These are phyloP conservation scores for Sylvilagus floridanus DNA, from an alignment of 2,797 vertebrate genomes.

Conservation along the genomic window DNA sequence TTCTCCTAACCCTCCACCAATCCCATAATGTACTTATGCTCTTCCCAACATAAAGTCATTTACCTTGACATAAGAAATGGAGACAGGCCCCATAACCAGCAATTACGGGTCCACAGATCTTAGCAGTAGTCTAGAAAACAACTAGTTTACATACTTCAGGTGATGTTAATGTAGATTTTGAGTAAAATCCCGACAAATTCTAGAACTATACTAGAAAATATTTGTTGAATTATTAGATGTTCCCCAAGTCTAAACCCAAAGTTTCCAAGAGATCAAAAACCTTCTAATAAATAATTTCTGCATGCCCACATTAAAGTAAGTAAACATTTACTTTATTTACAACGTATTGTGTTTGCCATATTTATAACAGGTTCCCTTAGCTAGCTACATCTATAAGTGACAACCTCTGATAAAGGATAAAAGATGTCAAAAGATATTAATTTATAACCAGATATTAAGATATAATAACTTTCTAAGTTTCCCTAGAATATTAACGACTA, in stretches of 20 bases:
- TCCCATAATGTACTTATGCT: not conserved
- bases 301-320: not conserved
- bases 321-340: not conserved
- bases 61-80: not conserved
- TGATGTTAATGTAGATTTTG: not conserved
- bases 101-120: not conserved
- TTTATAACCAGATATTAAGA: not conserved
- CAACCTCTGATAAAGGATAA: not conserved
- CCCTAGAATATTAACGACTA: not conserved
- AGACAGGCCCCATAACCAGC: not conserved
- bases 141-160: not conserved
- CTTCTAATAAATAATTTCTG: not conserved
- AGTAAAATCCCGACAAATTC: not conserved
- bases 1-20: not conserved
- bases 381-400: not conserved
- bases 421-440: not conserved
- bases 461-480: not conserved
- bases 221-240: not conserved
- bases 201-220: not conserved
- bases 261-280: not conserved
- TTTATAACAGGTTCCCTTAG: not conserved
- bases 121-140: not conserved
- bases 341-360: not conserved
- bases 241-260: not conserved
- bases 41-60: not conserved